These are phyloP conservation scores for Agonopterix heracliana DNA, from an alignment of 2,888 invertebrate species.

Conservation along the genomic window DNA sequence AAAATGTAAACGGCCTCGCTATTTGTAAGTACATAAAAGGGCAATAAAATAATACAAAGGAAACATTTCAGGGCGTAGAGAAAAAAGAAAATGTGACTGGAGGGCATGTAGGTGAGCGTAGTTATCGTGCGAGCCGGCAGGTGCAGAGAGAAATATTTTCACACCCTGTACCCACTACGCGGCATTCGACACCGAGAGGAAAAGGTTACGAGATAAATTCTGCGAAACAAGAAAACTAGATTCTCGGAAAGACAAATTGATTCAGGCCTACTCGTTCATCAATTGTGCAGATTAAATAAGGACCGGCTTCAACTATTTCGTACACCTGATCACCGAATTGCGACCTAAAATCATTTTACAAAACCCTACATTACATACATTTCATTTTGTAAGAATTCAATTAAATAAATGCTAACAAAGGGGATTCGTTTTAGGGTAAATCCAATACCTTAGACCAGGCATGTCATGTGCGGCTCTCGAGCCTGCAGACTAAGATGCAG, in stretches of 20 bases:
- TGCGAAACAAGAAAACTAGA: constrained; percentile 10
- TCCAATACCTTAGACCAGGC: too few species aligned
- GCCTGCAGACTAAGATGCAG: too few species aligned
- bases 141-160: constrained; percentile 46
- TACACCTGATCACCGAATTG: neutral
- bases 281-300: constrained; percentile 1
- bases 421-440: too few species aligned
- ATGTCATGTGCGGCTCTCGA: too few species aligned
- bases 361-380: too few species aligned
- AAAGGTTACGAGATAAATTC: constrained; percentile 43
- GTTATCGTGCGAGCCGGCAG: constrained; percentile 51
- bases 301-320: neutral
- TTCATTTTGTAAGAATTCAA: too few species aligned
- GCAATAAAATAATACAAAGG: constrained; percentile 35
- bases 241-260: constrained; percentile 1
- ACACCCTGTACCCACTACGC: constrained; percentile 16
- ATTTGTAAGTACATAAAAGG: constrained; percentile 24
- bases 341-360: too few species aligned
- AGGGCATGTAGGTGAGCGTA: constrained; percentile 37
- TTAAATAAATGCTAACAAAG: too few species aligned
- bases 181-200: constrained; percentile 25
- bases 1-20: constrained; percentile 18
- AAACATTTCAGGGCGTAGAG: constrained; percentile 31
- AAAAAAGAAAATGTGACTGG: constrained; percentile 47
- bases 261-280: neutral